phyloP scores from a whole-genome alignment of 2,888 invertebrate species.

The Acleris holmiana region DNA sequence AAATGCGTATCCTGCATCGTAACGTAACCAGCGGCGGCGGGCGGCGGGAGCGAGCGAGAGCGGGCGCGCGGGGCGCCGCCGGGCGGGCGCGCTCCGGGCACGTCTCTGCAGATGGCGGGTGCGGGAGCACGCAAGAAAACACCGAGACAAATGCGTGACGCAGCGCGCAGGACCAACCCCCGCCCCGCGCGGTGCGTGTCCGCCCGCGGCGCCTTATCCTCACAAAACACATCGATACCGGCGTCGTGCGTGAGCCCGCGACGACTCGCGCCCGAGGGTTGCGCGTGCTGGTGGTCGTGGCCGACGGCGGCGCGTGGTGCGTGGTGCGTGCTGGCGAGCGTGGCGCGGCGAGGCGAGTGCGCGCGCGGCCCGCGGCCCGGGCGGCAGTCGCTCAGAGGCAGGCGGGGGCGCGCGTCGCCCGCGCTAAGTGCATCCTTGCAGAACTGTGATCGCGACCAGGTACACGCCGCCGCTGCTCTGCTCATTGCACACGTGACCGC shows the following conservation, averaged over 20 bases:
- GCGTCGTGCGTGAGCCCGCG: conserved; percentile 74
- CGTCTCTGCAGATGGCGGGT: conserved; percentile 76
- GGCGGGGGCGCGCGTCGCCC: conserved; percentile 77
- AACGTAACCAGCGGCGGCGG: not conserved
- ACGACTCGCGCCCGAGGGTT: conserved; percentile 52
- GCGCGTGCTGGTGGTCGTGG: conserved; percentile 38
- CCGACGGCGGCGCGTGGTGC: conserved; percentile 49
- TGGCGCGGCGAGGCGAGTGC: conserved; percentile 58
- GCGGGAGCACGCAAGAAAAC: conserved; percentile 75
- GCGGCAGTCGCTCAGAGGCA: conserved; percentile 79
- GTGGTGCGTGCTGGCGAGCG: conserved; percentile 47
- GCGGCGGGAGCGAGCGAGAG: not conserved
- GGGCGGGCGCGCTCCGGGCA: conserved; percentile 46
- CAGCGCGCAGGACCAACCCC: conserved; percentile 79
- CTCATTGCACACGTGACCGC: conserved; percentile 53
- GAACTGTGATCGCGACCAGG: conserved; percentile 65
- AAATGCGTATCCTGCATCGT: too few species aligned
- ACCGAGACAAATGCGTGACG: conserved; percentile 81
- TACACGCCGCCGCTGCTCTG: conserved; percentile 56
- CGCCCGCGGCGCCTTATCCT: conserved; percentile 47
- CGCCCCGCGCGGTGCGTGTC: conserved; percentile 62
- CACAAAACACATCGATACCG: conserved; percentile 78
- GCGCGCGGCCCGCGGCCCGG: conserved; percentile 72
- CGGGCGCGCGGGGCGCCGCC: conserved; percentile 42
- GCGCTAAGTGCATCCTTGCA: conserved; percentile 65